Conservation (phyloP, 1,140 invertebrate species). For the Zophobas atratus region DNA sequence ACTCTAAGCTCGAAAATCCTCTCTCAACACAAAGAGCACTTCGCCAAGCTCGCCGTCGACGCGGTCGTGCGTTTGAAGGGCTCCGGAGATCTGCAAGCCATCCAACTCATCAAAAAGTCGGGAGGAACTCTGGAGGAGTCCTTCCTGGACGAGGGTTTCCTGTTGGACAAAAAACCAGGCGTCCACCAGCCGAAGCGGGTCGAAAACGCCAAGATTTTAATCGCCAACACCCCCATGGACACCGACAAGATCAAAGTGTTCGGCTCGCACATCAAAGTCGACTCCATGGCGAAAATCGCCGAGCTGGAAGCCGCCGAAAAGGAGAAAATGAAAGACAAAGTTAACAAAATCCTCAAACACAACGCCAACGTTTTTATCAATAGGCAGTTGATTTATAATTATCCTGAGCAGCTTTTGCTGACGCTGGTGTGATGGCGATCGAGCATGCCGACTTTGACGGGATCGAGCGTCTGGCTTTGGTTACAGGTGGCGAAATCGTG, state of each 20-base stretch:
- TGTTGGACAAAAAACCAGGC: constrained; percentile 97
- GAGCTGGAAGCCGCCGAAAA: constrained; percentile 98
- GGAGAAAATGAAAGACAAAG: constrained; percentile 99
- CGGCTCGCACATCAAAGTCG: constrained; percentile 97
- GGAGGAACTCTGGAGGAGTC: constrained; percentile 95
- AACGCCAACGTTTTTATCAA: constrained; percentile 99
- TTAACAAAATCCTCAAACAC: constrained; percentile 96
- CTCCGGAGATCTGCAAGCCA: constrained; percentile 93
- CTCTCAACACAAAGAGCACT: constrained; percentile 97
- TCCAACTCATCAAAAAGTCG: constrained; percentile 98
- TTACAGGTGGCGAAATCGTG: constrained; percentile 98
- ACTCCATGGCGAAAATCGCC: constrained; percentile 98
- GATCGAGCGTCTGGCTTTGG: constrained; percentile 96
- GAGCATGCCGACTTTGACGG: constrained; percentile 99
- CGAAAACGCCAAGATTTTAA: constrained; percentile 96
- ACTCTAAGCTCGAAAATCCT: constrained; percentile 99
- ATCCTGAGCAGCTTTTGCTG: constrained; percentile 99
- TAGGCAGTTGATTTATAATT: constrained; percentile 99
- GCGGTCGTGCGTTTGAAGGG: constrained; percentile 96
- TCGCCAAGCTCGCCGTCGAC: constrained; percentile 95
- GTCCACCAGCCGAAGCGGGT: constrained; percentile 90
- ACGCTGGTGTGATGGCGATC: constrained; percentile 99
- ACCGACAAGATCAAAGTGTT: constrained; percentile 99
- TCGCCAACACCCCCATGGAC: constrained; percentile 99
- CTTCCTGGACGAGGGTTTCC: constrained; percentile 98